Conservation (phyloP, 2,113 vertebrate species). For the Xiphophorus maculatus region DNA sequence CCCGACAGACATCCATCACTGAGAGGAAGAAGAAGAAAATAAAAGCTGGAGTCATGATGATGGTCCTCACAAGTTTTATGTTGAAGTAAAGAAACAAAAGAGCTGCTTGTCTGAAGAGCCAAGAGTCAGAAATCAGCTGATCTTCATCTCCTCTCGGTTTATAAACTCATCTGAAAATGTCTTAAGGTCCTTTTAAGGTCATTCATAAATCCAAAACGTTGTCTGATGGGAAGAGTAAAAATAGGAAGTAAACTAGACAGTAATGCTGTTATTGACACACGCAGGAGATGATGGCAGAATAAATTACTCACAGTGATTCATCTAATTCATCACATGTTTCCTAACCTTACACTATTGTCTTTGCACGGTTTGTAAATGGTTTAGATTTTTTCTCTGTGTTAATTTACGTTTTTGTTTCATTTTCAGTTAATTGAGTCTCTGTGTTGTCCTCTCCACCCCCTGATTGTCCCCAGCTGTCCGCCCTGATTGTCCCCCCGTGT, state of each 20-base stretch:
- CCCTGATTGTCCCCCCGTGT: too few relatives aligned
- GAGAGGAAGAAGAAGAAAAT: constrained; percentile 1
- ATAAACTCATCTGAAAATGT: neutral
- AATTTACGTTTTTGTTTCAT: too few relatives aligned
- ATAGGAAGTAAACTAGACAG: neutral
- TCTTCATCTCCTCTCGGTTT: neutral
- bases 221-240: too few relatives aligned
- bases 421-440: too few relatives aligned
- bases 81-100: neutral
- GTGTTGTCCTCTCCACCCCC: too few relatives aligned
- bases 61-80: neutral
- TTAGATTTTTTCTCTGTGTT: too few relatives aligned
- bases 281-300: neutral
- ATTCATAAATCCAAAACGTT: neutral
- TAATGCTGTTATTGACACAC: neutral
- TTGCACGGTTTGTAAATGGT: neutral
- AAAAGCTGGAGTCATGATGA: constrained; percentile 1
- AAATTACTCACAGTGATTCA: neutral
- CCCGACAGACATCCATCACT: neutral
- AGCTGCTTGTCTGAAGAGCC: neutral
- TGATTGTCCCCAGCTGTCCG: too few relatives aligned
- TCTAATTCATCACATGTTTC: neutral
- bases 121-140: neutral
- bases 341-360: neutral
- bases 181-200: neutral